Evolutionary conservation across 2,888 invertebrate species (phyloP), one percentile per base, ranked within the genome.

Genomic region (Pinctada fucata): DNA sequence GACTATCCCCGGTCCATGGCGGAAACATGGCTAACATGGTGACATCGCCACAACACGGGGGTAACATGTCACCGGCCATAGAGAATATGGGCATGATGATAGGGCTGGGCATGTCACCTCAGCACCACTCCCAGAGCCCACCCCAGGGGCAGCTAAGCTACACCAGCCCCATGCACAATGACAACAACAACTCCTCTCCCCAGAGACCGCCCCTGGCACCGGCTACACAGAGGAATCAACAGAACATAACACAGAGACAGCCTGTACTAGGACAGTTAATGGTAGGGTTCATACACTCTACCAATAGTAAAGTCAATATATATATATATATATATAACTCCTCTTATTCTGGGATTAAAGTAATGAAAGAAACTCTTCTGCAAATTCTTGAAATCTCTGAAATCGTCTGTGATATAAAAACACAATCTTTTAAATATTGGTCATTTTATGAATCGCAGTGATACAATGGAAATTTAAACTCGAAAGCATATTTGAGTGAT

Each of bases 261-360:
- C 80, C 78, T 10, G 76, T 76, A 6, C 66, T 79, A 31, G 79
- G 78, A 68, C 72, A 68, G 45, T 63, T 78, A 13, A 78, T 78
- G 78, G 78, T 75, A 78, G 64, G 48, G 58, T 69, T 16, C 10
- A 31, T 6, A n/a, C 8, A 48, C 6, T 64, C 8, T 13, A 8
- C 16, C 16, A n/a, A 13, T 66, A 13, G 66, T 31, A 31, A 31
- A 31, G 31, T 31, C 31, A 31, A 31, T 31, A 31, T 31, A 31
- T 31, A 31, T 31, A 31, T 31, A 31, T 31, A 31, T 31, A 31
- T 31, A 31, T 31, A 31, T 31, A 31, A 31, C 31, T 31, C 31
- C 31, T 31, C 31, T 31, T 31, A 31, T 31, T 31, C 31, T 31
- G 31, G 31, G 31, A 31, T 31, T 31, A 1, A 31, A 31, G 31